Evolutionary conservation across 2,113 vertebrate species (phyloP).

Genomic region (Girardinichthys multiradiatus): DNA sequence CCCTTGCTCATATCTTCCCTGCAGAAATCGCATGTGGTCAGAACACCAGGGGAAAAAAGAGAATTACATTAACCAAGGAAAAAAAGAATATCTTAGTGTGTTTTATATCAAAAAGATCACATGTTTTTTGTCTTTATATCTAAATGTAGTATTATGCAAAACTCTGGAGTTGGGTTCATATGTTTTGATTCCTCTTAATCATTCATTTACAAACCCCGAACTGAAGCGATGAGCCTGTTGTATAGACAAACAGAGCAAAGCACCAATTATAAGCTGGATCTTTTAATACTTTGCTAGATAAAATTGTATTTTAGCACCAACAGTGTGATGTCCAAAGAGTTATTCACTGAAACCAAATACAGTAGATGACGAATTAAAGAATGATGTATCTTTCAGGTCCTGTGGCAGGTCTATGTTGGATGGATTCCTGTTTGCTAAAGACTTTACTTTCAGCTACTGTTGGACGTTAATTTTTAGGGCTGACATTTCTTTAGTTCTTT

Average conservation of each 20-base stretch:
- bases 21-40: constrained; percentile 64
- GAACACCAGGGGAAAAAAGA: constrained; percentile 34
- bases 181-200: neutral
- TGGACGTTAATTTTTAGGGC: neutral
- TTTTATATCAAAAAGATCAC: neutral
- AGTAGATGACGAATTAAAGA: too few species aligned
- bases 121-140: constrained; percentile 6
- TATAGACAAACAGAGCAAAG: neutral
- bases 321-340: neutral
- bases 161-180: neutral
- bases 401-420: neutral
- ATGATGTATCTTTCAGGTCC: too few species aligned
- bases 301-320: neutral
- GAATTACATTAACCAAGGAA: constrained; percentile 22
- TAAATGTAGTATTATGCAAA: neutral
- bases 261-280: too few species aligned
- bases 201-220: neutral
- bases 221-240: neutral
- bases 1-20: constrained; percentile 55
- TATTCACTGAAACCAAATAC: neutral
- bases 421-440: neutral
- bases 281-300: neutral
- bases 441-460: neutral
- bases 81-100: neutral
- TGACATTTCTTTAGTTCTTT: neutral